These are phyloP conservation scores for Drosophila incognita DNA, from an alignment of 2,888 invertebrate species.

Conservation along the genomic window DNA sequence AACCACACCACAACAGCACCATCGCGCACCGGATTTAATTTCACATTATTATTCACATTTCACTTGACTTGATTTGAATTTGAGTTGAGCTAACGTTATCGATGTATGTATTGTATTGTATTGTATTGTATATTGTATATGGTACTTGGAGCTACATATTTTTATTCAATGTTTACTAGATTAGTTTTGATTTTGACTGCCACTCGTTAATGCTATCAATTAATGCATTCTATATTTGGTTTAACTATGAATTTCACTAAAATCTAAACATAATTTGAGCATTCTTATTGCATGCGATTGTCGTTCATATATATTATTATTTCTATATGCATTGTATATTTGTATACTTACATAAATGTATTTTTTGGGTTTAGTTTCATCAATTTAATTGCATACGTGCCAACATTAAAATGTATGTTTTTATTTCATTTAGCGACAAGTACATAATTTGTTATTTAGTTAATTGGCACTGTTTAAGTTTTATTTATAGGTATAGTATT, in stretches of 20 bases:
- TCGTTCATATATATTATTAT: slow-evolving; percentile 61
- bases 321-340: slow-evolving; percentile 19
- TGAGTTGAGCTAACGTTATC: slow-evolving; percentile 38
- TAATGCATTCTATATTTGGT: slow-evolving; percentile 40
- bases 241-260: slow-evolving; percentile 53
- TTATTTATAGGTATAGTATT: slow-evolving; percentile 28
- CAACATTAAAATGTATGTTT: slow-evolving; percentile 7
- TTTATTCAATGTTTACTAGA: slow-evolving; percentile 42
- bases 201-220: slow-evolving; percentile 36
- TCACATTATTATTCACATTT: slow-evolving; percentile 32
- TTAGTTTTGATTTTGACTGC: slow-evolving; percentile 72
- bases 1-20: slow-evolving; percentile 15
- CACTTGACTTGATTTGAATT: slow-evolving; percentile 4
- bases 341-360: slow-evolving; percentile 20
- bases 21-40: slow-evolving; percentile 20
- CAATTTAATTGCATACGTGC: slow-evolving; percentile 57
- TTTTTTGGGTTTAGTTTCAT: slow-evolving; percentile 25
- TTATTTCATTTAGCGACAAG: slow-evolving; percentile 16
- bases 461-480: slow-evolving; percentile 71
- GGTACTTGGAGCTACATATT: slow-evolving; percentile 50
- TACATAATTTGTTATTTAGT: slow-evolving; percentile 47
- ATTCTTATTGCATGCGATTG: slow-evolving; percentile 72
- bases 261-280: slow-evolving; percentile 59
- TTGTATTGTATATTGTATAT: slow-evolving; percentile 11
- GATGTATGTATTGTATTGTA: slow-evolving; percentile 27